Conservation (phyloP, 2,888 invertebrate species). For the Dioctria rufipes region DNA sequence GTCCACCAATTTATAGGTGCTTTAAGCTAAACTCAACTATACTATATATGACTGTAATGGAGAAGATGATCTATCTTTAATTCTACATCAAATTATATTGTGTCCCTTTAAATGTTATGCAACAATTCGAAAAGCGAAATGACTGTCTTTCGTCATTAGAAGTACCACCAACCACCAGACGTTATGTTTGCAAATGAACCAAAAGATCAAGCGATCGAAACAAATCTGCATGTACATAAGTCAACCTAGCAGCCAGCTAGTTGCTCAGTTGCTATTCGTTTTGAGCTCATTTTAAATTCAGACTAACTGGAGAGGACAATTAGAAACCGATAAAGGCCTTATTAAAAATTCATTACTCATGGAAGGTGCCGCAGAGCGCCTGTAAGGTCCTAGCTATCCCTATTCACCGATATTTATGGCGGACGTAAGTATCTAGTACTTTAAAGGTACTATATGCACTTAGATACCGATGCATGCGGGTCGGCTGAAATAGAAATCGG, state of each 20-base stretch:
- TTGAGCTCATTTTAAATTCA: conserved; percentile 32
- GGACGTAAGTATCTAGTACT: not conserved
- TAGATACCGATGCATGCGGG: not conserved
- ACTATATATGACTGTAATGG: not conserved
- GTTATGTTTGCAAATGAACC: conserved; percentile 24
- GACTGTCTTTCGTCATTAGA: not conserved
- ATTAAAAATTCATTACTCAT: conserved; percentile 54
- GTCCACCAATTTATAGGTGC: not conserved
- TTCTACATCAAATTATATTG: conserved; percentile 1
- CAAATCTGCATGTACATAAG: conserved; percentile 40
- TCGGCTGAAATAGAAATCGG: not conserved
- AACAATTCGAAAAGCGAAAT: conserved; percentile 6
- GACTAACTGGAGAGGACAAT: conserved; percentile 40
- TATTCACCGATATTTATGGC: not conserved
- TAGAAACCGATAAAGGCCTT: conserved; percentile 54
- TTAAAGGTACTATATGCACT: not conserved
- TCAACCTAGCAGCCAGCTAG: not conserved
- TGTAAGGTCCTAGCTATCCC: conserved; percentile 13
- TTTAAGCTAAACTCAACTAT: not conserved
- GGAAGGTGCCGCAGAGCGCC: conserved; percentile 28
- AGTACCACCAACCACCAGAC: not conserved
- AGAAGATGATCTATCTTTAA: conserved; percentile 40
- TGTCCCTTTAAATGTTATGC: conserved; percentile 43
- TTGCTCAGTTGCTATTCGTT: conserved; percentile 1
- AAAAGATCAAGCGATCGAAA: conserved; percentile 35